These are phyloP conservation scores for Epinephelus malabaricus DNA, from an alignment of 2,797 vertebrate genomes.

Conservation along the genomic window DNA sequence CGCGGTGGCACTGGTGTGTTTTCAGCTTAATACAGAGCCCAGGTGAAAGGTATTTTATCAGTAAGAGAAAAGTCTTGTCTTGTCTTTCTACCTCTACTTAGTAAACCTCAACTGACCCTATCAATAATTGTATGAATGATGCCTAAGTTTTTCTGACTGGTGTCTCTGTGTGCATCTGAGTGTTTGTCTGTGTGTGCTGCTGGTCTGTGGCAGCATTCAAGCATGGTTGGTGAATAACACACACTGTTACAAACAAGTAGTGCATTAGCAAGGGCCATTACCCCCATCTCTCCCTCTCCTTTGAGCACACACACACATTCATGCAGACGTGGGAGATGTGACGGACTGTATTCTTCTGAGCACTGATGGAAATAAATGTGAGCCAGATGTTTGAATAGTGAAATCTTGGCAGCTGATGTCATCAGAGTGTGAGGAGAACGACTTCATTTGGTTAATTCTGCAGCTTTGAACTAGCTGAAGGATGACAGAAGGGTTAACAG, in stretches of 20 bases:
- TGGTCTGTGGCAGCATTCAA: constrained; percentile 38
- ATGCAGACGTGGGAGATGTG: constrained; percentile 27
- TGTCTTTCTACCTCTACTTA: too few relatives aligned
- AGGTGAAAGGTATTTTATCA: too few relatives aligned
- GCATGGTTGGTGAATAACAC: constrained; percentile 60
- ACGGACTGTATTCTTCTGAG: constrained; percentile 52
- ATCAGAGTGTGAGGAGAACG: neutral
- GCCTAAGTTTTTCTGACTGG: constrained; percentile 13
- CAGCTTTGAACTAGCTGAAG: constrained; percentile 13
- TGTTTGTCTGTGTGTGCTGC: neutral
- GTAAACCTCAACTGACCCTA: neutral
- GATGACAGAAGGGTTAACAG: constrained; percentile 1
- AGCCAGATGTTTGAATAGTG: constrained; percentile 27
- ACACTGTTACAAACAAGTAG: constrained; percentile 64
- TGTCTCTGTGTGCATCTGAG: neutral
- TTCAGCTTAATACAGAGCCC: too few relatives aligned
- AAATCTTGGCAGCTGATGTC: constrained; percentile 3
- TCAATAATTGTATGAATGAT: neutral
- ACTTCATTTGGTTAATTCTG: constrained; percentile 23
- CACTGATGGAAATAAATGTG: constrained; percentile 46
- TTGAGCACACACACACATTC: constrained; percentile 26
- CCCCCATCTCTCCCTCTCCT: constrained; percentile 46
- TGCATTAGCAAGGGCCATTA: constrained; percentile 70
- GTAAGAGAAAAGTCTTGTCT: neutral
- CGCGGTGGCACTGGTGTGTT: too few relatives aligned